Percentiles rank a stretch among this genome's conserved stretches.
These are phyloP conservation scores for Periphyllus acericola DNA, from an alignment of 2,888 invertebrate species.

Conservation along the genomic window DNA sequence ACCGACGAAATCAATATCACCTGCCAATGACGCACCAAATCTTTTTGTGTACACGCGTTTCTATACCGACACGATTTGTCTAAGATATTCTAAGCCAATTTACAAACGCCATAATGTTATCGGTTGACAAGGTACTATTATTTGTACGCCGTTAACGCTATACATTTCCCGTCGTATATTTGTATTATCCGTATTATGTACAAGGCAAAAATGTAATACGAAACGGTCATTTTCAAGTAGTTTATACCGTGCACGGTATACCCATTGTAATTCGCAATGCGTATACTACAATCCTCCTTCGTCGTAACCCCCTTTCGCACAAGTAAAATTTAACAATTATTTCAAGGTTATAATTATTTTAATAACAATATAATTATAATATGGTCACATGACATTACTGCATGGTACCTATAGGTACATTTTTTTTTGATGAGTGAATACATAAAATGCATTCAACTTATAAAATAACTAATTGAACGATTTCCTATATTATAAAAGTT, in stretches of 20 bases:
- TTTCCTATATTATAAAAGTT: not conserved
- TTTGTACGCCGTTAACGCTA: not conserved
- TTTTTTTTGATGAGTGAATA: too few relatives aligned
- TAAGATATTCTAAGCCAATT: slow-evolving; percentile 20
- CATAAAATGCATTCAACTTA: not conserved
- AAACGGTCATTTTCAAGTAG: slow-evolving; percentile 11
- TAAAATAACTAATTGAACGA: too few relatives aligned
- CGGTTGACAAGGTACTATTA: slow-evolving; percentile 30
- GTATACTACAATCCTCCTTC: not conserved
- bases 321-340: slow-evolving; percentile 2
- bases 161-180: not conserved
- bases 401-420: too few relatives aligned
- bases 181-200: not conserved
- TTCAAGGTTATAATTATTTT: not conserved
- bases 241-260: too few relatives aligned
- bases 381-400: not conserved
- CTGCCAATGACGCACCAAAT: slow-evolving; percentile 29
- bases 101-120: slow-evolving; percentile 14
- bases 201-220: not conserved
- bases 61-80: slow-evolving; percentile 23
- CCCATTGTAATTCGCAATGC: too few relatives aligned
- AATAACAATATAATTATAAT: not conserved
- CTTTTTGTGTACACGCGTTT: slow-evolving; percentile 4
- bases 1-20: slow-evolving; percentile 14
- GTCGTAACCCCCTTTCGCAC: not conserved